Base-by-base conservation (phyloP, 1,140 invertebrate species). In the Diprion similis region DNA sequence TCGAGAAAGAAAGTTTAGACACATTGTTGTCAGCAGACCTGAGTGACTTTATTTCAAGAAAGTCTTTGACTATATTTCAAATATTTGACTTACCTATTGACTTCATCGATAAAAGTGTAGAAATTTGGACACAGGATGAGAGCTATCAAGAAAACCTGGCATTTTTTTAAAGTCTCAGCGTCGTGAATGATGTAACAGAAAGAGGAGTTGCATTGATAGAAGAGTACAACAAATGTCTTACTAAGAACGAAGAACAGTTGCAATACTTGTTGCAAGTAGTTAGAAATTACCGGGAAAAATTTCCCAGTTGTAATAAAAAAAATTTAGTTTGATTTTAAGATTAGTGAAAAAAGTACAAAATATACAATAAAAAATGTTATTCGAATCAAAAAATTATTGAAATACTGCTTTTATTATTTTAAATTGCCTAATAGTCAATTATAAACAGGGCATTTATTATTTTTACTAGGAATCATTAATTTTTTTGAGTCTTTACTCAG, bases 181-280 rank as follows among this genome's bases (percentile, higher is more conserved):
- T 74, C 46, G 59, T 74, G 17, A 74, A 74, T 24, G 73, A 71
- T 46, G 37, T 71, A 37, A 46, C 69, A 15, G 69, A 74, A 71
- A 59, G 64, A 74, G 73, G 45, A n/a, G 69, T 71, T 46, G 69
- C 46, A 45, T 47, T 74, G 17, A 74, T 74, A 13, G 69, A 71
- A 48, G 67, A 48, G 15, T 75, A 68, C 67, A 71, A 75, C 59
- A 47, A 59, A 37, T 37, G 69, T 71, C 66, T 75, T 11, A 75
- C 73, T n/a, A 45, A 66, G n/a, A 37, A 75, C 46, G 73, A 75
- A 71, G 73, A 68, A 24, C 73, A 75, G 67, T 67, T 68, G 65
- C 70, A 75, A 47, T 75, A 64, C 48, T 67, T 75, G 7, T 71
- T 71, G 18, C 70, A 75, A 71, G 70, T 71, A 45, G 73, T 75